Evolutionary conservation across 2,888 invertebrate species (phyloP).

Genomic region (Pollenia griseotomentosa): DNA sequence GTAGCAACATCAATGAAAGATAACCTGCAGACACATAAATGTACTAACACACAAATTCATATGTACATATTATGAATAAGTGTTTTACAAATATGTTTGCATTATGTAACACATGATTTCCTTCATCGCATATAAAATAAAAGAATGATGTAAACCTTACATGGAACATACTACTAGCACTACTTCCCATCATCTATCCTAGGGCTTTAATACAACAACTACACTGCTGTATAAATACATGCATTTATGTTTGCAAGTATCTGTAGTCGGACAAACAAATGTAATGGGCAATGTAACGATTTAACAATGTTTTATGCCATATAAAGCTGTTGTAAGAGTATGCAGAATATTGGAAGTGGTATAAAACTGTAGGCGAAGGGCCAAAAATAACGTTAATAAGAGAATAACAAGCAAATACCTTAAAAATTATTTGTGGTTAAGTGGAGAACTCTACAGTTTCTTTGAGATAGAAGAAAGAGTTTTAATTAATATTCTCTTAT

Average conservation of each 20-base stretch:
- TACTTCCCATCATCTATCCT: not conserved
- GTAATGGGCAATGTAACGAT: constrained; percentile 34
- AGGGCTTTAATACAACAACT: constrained; percentile 1
- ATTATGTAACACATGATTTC: constrained; percentile 40
- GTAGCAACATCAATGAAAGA: not conserved
- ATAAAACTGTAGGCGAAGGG: not conserved
- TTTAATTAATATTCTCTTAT: too few species aligned
- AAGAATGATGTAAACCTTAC: constrained; percentile 15
- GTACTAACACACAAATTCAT: not conserved
- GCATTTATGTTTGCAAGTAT: not conserved
- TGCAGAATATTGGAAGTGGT: not conserved
- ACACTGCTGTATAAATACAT: not conserved
- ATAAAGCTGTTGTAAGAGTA: constrained; percentile 11
- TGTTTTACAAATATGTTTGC: not conserved
- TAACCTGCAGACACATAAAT: not conserved
- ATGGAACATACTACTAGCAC: not conserved
- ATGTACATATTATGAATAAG: not conserved
- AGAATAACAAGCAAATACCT: not conserved
- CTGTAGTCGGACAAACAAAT: not conserved
- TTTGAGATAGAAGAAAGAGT: too few species aligned
- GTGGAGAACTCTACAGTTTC: too few species aligned
- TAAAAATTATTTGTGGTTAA: too few species aligned
- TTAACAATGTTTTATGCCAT: constrained; percentile 28
- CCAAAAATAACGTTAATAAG: not conserved
- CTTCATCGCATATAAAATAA: constrained; percentile 25